Conservation (phyloP, 2,113 vertebrate species). For the Brachyistius frenatus region DNA sequence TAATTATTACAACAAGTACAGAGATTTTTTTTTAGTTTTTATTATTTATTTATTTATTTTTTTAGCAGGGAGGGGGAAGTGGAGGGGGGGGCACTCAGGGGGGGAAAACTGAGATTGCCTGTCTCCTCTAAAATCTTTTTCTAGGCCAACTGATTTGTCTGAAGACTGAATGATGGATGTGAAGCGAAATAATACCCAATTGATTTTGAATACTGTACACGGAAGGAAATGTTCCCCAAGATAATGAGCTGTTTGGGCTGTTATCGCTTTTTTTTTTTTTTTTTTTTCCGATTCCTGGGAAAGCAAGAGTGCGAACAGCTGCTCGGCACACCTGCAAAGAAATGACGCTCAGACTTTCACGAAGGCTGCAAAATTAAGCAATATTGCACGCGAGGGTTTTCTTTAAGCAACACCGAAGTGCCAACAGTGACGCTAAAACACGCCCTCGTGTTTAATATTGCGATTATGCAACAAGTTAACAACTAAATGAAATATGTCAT, state of each 20-base stretch:
- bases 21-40: neutral
- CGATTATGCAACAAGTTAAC: no score
- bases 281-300: neutral
- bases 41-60: neutral
- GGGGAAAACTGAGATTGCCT: neutral
- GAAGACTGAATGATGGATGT: neutral
- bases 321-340: slow-evolving; percentile 2
- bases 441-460: no score
- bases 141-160: neutral
- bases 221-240: neutral
- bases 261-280: neutral
- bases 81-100: neutral
- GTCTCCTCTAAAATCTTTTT: slow-evolving; percentile 10
- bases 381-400: no score
- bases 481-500: no score
- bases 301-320: neutral
- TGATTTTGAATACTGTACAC: neutral
- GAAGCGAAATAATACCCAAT: neutral
- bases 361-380: no score
- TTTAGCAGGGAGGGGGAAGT: no score
- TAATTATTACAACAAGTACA: slow-evolving; percentile 49
- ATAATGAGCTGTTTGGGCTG: neutral
- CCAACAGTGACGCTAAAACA: no score
- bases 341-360: neutral
- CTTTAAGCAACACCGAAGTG: no score